Evolutionary conservation across 1,140 invertebrate genomes (phyloP).

Genomic region (Penaeus japonicus): DNA sequence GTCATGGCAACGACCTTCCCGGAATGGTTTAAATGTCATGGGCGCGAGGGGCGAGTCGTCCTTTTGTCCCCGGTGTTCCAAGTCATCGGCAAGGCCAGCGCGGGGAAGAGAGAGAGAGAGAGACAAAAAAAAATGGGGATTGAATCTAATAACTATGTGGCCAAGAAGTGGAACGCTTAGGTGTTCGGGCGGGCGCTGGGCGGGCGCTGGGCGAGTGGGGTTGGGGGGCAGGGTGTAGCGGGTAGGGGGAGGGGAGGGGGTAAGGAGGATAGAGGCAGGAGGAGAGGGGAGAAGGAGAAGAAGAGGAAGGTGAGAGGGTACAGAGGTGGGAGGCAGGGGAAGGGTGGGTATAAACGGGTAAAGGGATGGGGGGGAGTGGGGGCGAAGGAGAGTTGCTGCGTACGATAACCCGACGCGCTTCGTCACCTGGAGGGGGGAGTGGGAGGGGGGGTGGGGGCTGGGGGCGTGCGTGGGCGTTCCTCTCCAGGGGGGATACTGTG

Average conservation of each 20-base stretch:
- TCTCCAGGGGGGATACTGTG: not conserved
- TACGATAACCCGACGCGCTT: not conserved
- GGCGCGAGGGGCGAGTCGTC: not conserved
- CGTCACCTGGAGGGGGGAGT: not conserved
- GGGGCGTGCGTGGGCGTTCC: too few relatives aligned
- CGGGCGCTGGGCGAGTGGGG: not conserved
- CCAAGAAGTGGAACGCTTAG: not conserved
- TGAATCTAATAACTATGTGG: constrained; percentile 31
- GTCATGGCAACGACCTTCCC: too few relatives aligned
- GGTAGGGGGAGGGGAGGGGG: too few relatives aligned
- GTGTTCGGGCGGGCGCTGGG: too few relatives aligned
- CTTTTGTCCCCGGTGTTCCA: not conserved
- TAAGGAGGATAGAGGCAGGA: too few relatives aligned
- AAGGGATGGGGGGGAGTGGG: not conserved
- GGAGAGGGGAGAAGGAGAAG: not conserved
- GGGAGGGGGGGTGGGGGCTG: not conserved
- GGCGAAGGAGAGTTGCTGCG: not conserved
- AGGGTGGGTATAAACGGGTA: too few relatives aligned
- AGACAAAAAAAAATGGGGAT: constrained; percentile 27
- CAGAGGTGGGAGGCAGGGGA: too few relatives aligned
- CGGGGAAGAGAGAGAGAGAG: not conserved
- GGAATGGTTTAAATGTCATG: not conserved
- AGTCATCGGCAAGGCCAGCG: not conserved
- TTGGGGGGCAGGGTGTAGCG: not conserved
- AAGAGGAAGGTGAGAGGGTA: not conserved